Base-by-base conservation (phyloP, 2,888 invertebrate species). In the Ephialtes manifestator region DNA sequence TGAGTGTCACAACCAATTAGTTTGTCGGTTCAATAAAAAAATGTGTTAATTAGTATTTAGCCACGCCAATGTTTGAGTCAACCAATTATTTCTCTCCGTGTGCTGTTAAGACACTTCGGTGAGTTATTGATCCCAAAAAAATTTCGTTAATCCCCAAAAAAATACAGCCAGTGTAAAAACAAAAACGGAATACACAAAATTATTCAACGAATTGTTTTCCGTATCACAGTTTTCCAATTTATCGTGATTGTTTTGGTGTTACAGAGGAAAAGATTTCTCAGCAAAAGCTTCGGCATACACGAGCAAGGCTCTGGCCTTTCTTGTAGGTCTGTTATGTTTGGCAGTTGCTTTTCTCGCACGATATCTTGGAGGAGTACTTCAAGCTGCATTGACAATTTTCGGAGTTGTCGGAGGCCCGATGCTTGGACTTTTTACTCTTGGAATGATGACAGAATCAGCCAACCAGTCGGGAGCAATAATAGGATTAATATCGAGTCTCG, bases 321-420 rank as follows among this genome's bases (percentile, higher is more conserved):
- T 95, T 0, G 98, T 96, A 91, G 98, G 98, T 0, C 89, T 96
- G 0, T 88, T 97, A 0, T 98, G 98, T 91, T 94, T 99, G 65
- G 97, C 95, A 0, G 92, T 98, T 39, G 97, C 98, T 0, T 98
- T 97, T 93, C 90, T 98, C 11, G 89, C 88, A 2, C 87, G 84
- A 28, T 86, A 88, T 65, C 87, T 92, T 4, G 98, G 98, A 0
- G 97, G 97, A 8, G 83, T 99, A 10, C 95, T 98, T n/a, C 97
- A 98, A 94, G 97, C 98, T 0, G 96, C 98, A 0, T 94, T 98
- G 13, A 97, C 97, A 0, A 97, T 98, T 87, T 98, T 98, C 91
- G 98, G 98, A 1, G 97, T 98, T 0, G 96, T 97, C 15, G 98
- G 98, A 0, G 98, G 98, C 0, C 98, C 98, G 0, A 93, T 98